These are phyloP conservation scores for Podabrus alpinus DNA, from an alignment of 2,888 invertebrate genomes.

Conservation along the genomic window DNA sequence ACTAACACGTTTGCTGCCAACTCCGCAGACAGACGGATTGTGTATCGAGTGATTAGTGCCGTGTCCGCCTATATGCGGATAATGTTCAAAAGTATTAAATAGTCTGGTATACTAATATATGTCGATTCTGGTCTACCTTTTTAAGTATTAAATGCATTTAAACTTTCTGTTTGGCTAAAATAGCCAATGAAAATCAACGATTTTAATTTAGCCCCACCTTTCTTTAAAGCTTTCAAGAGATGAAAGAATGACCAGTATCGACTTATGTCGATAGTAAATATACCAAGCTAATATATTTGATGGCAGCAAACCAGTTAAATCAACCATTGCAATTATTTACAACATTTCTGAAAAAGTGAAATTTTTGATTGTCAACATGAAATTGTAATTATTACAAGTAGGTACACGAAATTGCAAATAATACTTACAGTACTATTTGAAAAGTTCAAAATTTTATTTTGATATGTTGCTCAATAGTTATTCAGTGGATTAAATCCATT, in stretches of 20 bases:
- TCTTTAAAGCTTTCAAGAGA: no score
- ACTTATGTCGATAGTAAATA: no score
- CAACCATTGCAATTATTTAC: not conserved
- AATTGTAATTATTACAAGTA: not conserved
- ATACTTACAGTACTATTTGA: not conserved
- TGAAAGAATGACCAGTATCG: no score
- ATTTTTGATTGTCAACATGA: not conserved
- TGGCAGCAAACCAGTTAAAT: not conserved
- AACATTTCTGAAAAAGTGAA: not conserved
- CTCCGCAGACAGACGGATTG: not conserved
- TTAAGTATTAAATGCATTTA: no score
- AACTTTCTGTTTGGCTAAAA: no score
- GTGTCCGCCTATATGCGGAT: not conserved
- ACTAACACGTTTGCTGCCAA: not conserved
- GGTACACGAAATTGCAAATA: not conserved
- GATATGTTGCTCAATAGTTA: not conserved
- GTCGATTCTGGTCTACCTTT: no score
- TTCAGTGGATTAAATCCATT: not conserved
- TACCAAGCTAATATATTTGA: no score
- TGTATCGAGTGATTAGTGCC: not conserved
- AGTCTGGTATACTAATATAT: no score
- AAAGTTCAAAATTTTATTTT: not conserved
- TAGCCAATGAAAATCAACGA: no score
- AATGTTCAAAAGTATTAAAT: no score
- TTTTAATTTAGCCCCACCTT: no score